Evolutionary conservation across 2,888 invertebrate genomes (phyloP).

Genomic region (Cryptus armator): DNA sequence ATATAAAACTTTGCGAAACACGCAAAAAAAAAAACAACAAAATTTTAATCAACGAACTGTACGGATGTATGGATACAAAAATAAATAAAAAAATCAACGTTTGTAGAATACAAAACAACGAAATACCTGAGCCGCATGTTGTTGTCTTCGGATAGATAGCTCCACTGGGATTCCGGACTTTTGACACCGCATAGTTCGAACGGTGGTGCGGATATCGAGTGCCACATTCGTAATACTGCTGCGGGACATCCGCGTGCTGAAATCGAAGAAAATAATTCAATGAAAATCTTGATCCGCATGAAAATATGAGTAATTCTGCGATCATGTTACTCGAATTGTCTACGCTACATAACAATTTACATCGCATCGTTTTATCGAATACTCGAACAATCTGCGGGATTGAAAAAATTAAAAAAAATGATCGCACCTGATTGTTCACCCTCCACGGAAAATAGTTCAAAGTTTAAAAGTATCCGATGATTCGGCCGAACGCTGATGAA

Average conservation of each 20-base stretch:
- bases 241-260: constrained; percentile 96
- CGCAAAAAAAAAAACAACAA: neutral
- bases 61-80: neutral
- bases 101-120: neutral
- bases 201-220: constrained; percentile 92
- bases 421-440: constrained; percentile 93
- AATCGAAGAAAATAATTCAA: constrained; percentile 15
- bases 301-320: too few relatives aligned
- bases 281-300: neutral
- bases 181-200: constrained; percentile 96
- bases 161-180: constrained; percentile 91
- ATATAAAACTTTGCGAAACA: constrained; percentile 91
- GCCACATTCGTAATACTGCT: constrained; percentile 96
- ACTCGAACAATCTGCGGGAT: too few relatives aligned
- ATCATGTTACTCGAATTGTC: too few relatives aligned
- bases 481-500: constrained; percentile 95
- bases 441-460: constrained; percentile 96
- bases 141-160: constrained; percentile 94
- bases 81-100: neutral
- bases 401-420: constrained; percentile 27
- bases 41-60: neutral
- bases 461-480: constrained; percentile 95
- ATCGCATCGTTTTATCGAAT: neutral
- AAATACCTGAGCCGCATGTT: constrained; percentile 93
- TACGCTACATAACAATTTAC: too few relatives aligned